phyloP scores from a whole-genome alignment of 2,113 vertebrate species.

The Porphyrio hochstetteri region DNA sequence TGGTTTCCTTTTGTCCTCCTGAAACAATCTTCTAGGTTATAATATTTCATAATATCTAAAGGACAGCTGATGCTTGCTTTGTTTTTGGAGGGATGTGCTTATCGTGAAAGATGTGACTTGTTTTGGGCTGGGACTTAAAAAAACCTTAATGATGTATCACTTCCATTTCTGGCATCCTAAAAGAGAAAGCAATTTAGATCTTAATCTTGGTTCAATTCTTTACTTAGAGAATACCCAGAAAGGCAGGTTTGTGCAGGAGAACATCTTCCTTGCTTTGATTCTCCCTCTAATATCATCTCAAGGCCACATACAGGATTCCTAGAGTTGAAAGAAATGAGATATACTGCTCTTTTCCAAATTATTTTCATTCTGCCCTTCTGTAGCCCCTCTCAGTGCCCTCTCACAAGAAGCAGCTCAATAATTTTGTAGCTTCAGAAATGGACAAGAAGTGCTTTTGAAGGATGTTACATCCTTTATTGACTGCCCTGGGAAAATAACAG shows the following conservation, averaged over 20 bases:
- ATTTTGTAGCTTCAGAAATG: neutral
- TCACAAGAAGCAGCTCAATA: neutral
- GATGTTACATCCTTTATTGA: neutral
- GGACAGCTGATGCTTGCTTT: slow-evolving; percentile 27
- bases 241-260: neutral
- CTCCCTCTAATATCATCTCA: neutral
- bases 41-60: neutral
- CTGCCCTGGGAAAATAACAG: neutral
- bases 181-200: slow-evolving; percentile 36
- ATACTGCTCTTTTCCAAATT: neutral
- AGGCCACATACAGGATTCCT: neutral
- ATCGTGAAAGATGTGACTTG: neutral
- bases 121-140: neutral
- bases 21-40: neutral
- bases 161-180: neutral
- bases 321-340: neutral
- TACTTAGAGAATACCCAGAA: neutral
- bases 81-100: slow-evolving; percentile 4
- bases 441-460: neutral
- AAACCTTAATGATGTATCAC: neutral
- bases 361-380: neutral
- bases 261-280: neutral
- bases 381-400: neutral
- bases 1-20: neutral
- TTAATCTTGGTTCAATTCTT: neutral